These are phyloP conservation scores for Lasioglossum calceatum DNA, from an alignment of 2,888 invertebrate genomes.

Conservation along the genomic window DNA sequence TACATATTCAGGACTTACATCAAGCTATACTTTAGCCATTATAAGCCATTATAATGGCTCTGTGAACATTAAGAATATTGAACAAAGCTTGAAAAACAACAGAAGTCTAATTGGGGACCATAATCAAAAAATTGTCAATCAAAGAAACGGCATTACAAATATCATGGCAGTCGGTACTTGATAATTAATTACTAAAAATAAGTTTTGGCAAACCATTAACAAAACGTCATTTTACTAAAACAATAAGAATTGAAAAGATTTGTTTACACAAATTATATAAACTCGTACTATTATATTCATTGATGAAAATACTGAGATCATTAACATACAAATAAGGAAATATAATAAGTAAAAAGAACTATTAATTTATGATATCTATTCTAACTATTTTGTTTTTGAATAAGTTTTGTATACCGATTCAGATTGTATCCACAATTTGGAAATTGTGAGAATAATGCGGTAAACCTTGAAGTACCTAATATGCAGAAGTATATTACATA, in stretches of 20 bases:
- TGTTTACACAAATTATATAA: background rate
- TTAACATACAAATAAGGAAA: background rate
- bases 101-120: background rate
- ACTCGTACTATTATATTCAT: background rate
- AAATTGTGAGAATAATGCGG: background rate
- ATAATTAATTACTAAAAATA: background rate
- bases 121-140: background rate
- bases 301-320: background rate
- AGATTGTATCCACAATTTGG: background rate
- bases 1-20: background rate
- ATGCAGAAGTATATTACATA: background rate
- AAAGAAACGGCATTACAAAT: background rate
- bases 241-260: background rate
- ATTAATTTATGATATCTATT: background rate
- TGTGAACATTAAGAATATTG: background rate
- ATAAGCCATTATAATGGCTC: background rate
- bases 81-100: background rate
- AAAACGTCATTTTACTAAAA: background rate
- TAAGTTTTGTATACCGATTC: background rate
- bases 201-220: background rate
- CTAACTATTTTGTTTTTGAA: background rate
- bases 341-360: background rate
- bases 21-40: background rate
- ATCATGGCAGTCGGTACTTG: background rate
- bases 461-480: slow-evolving; percentile 38